phyloP scores from a whole-genome alignment of 2,113 vertebrate genomes.

The Oreocharis arfaki region DNA sequence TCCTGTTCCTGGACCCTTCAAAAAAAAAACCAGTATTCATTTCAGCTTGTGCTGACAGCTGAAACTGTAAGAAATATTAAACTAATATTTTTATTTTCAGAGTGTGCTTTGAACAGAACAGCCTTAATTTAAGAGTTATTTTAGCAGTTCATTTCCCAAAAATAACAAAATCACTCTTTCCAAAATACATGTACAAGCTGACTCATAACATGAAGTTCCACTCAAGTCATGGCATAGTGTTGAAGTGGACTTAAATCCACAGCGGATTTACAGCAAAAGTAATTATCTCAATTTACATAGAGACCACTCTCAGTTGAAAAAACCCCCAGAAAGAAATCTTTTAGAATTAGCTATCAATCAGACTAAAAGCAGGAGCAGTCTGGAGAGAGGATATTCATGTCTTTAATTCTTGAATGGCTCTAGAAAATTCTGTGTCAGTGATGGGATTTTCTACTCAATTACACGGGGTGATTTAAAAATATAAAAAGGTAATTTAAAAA shows the following conservation, averaged over 20 bases:
- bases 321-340: neutral
- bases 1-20: neutral
- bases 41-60: neutral
- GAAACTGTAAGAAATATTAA: neutral
- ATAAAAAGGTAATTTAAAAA: neutral
- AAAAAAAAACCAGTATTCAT: neutral
- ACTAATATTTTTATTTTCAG: neutral
- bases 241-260: too few species aligned
- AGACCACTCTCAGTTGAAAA: neutral
- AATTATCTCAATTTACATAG: neutral
- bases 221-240: neutral
- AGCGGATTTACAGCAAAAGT: neutral
- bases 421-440: neutral
- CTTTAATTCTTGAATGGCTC: neutral
- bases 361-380: neutral
- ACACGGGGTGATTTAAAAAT: neutral
- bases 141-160: neutral
- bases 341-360: neutral
- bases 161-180: neutral
- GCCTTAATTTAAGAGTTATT: neutral
- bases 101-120: neutral
- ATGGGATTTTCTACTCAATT: neutral
- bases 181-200: neutral
- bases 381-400: neutral
- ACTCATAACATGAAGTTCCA: neutral